Evolutionary conservation across 2,888 invertebrate genomes (phyloP).

Genomic region (Agrochola circellaris): DNA sequence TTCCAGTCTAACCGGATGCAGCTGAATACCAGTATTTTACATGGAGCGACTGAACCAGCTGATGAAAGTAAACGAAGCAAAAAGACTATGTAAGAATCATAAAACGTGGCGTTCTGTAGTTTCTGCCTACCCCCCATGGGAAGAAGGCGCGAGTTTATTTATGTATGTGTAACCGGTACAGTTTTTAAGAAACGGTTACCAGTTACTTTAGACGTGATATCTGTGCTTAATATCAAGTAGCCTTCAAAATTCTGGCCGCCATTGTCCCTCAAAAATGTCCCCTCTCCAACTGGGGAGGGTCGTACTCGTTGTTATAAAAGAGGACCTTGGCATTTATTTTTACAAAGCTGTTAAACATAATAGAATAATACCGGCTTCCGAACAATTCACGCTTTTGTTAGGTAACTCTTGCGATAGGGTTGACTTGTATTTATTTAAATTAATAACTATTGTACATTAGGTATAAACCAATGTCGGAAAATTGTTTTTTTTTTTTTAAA

Average conservation of each 20-base stretch:
- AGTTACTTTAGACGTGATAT: slow-evolving; percentile 8
- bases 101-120: not conserved
- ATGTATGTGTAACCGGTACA: not conserved
- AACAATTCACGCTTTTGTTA: slow-evolving; percentile 24
- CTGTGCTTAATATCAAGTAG: slow-evolving; percentile 21
- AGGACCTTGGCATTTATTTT: slow-evolving; percentile 59
- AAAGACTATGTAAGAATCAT: not conserved
- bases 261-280: slow-evolving; percentile 40
- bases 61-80: not conserved
- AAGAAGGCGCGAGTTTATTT: not conserved
- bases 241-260: slow-evolving; percentile 25
- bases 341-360: slow-evolving; percentile 40
- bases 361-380: slow-evolving; percentile 13
- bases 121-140: not conserved
- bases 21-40: no score
- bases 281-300: slow-evolving; percentile 32
- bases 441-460: not conserved
- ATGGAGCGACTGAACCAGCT: no score
- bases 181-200: not conserved
- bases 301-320: slow-evolving; percentile 38
- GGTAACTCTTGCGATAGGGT: slow-evolving; percentile 3
- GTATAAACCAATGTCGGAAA: not conserved
- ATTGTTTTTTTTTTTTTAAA: no score
- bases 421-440: slow-evolving; percentile 9
- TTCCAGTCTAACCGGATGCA: no score